phyloP scores from a whole-genome alignment of 2,113 vertebrate genomes.

The Calypte anna region DNA sequence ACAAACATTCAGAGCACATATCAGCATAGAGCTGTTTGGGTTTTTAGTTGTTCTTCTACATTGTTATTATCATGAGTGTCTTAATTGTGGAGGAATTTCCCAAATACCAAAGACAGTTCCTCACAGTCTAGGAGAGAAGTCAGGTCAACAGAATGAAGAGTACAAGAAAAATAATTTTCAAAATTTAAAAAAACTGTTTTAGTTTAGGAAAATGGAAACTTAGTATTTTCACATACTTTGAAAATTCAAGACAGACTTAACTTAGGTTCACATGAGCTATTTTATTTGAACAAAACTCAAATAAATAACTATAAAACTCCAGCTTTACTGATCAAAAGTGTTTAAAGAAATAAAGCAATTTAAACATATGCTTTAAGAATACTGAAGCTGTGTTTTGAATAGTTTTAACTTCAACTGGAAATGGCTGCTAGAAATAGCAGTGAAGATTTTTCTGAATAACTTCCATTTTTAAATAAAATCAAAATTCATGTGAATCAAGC shows the following conservation, averaged over 20 bases:
- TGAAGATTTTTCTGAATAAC: background rate
- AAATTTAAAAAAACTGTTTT: background rate
- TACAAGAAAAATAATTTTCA: background rate
- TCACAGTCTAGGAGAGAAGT: background rate
- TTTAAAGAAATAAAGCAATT: background rate
- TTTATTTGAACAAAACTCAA: background rate
- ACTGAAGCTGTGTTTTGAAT: background rate
- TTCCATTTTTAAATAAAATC: background rate
- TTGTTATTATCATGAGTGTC: background rate
- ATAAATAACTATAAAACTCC: background rate
- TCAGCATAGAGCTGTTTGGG: background rate
- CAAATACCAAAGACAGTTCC: background rate
- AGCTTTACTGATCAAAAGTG: background rate
- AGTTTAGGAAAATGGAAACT: background rate
- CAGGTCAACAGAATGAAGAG: background rate
- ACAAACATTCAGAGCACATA: conserved; percentile 1
- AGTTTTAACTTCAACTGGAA: background rate
- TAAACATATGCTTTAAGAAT: background rate
- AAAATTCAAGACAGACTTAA: background rate
- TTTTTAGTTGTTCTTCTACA: background rate
- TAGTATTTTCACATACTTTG: background rate
- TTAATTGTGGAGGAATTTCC: background rate
- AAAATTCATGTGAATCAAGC: background rate
- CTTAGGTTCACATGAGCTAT: background rate
- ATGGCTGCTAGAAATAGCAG: background rate